Evolutionary conservation across 2,113 vertebrate species (phyloP), one percentile per base, ranked within the genome.

Genomic region (Chlorodrepanis virens): DNA sequence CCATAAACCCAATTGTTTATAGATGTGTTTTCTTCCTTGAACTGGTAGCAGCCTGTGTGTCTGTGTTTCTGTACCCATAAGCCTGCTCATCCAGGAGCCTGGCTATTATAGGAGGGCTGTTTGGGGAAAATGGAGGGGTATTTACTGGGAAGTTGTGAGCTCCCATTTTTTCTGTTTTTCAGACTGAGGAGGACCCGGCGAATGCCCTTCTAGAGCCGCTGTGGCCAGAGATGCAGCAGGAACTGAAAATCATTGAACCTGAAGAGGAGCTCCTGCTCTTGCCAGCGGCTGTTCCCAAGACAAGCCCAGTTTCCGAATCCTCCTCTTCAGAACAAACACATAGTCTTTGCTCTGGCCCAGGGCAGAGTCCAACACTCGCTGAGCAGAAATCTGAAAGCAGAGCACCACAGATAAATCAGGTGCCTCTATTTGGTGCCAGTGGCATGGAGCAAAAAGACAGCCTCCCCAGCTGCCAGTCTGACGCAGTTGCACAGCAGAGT

Each of bases 231-330:
- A 97, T 98, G 93, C 98, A 99, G 84, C 98, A 98, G 57, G 98
- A 99, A 87, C 96, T 99, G 87, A 99, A 98, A 97, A 99, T 99
- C 77, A 98, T 98, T 3, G 99, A 99, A 93, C 97, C 99, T 54
- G 98, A 99, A 89, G 98, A 98, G 61, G 98, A 98, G 37, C 86
- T 98, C n/a, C 54, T 96, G 13, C 71, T 93, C 5, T 68, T 96
- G 56, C 90, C 96, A 79, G 70, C 83, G 16, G 40, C 88, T 81
- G 20, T 50, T 27, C 49, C 77, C 20, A 89, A 94, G 74, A 69
- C 4, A 3, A 87, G 42, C 39, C 40, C 14, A 81, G 6, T 16
- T 72, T 67, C 93, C 3, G 79, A 63, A 44, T 47, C 90, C 11
- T 45, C 77, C 50, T 54, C 87, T 86, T 67, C 85, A 70, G 14